These are phyloP conservation scores for Rhineura floridana DNA, from an alignment of 2,113 vertebrate genomes.

Conservation along the genomic window DNA sequence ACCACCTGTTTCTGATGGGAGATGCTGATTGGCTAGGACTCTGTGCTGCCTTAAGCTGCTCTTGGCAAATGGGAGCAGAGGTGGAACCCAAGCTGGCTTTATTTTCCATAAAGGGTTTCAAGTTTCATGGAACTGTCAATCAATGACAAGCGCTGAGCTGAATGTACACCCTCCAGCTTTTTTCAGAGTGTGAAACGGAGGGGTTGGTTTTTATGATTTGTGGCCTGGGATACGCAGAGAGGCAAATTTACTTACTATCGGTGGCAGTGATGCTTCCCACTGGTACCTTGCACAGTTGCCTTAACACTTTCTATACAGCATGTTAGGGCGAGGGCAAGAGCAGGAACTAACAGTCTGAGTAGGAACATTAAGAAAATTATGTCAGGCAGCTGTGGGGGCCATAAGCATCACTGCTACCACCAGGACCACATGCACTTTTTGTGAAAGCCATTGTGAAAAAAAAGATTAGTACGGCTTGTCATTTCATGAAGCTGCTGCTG, in stretches of 20 bases:
- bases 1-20: neutral
- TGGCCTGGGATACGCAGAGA: neutral
- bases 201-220: neutral
- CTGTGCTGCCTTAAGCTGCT: neutral
- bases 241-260: no score
- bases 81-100: neutral
- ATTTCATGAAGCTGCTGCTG: neutral
- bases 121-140: no score
- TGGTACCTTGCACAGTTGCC: no score
- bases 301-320: no score
- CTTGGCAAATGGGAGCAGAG: neutral
- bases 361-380: neutral
- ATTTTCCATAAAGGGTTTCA: neutral
- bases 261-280: no score
- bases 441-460: neutral
- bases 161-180: neutral
- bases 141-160: neutral
- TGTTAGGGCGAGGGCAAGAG: no score
- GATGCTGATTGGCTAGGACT: neutral
- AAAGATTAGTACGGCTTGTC: neutral
- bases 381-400: neutral
- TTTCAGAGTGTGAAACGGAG: neutral
- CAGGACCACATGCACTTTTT: neutral
- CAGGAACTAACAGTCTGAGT: no score
- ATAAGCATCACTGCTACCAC: neutral